Conservation (phyloP, 1,140 invertebrate species). For the Drosophila bipectinata region DNA sequence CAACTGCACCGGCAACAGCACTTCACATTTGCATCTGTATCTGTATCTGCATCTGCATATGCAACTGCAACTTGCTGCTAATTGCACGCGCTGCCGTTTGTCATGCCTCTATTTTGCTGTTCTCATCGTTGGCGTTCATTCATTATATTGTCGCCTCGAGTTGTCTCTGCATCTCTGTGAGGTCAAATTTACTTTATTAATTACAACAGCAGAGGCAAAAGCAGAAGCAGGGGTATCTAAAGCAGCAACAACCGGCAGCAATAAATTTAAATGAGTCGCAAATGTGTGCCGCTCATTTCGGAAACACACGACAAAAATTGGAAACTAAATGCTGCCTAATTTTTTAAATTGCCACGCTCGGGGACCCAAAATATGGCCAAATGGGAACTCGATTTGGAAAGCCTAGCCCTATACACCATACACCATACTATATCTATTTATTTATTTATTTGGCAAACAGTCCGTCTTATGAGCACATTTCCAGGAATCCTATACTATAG, state of each 20-base stretch:
- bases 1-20: background rate
- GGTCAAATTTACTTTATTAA: conserved; percentile 83
- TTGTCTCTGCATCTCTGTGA: conserved; percentile 58
- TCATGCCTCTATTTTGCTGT: conserved; percentile 64
- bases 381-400: conserved; percentile 40
- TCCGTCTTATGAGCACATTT: conserved; percentile 43
- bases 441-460: conserved; percentile 30
- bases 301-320: conserved; percentile 55
- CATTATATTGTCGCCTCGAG: conserved; percentile 76
- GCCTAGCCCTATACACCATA: conserved; percentile 9
- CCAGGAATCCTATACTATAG: conserved; percentile 57
- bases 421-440: conserved; percentile 10
- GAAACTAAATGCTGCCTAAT: conserved; percentile 67
- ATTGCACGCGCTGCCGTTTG: conserved; percentile 72
- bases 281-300: conserved; percentile 64
- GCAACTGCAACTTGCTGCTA: conserved; percentile 53
- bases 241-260: conserved; percentile 33
- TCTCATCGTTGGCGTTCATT: conserved; percentile 64
- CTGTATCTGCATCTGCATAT: conserved; percentile 11
- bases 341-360: conserved; percentile 53
- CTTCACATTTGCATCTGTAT: conserved; percentile 10
- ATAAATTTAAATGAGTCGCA: conserved; percentile 71
- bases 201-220: conserved; percentile 57
- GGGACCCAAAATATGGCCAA: conserved; percentile 14
- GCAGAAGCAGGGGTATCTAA: conserved; percentile 5